A percentile compares a stretch with the other conserved stretches of the same genome.
Conservation (phyloP, 1,140 invertebrate genomes). For the Piezodorus guildinii region DNA sequence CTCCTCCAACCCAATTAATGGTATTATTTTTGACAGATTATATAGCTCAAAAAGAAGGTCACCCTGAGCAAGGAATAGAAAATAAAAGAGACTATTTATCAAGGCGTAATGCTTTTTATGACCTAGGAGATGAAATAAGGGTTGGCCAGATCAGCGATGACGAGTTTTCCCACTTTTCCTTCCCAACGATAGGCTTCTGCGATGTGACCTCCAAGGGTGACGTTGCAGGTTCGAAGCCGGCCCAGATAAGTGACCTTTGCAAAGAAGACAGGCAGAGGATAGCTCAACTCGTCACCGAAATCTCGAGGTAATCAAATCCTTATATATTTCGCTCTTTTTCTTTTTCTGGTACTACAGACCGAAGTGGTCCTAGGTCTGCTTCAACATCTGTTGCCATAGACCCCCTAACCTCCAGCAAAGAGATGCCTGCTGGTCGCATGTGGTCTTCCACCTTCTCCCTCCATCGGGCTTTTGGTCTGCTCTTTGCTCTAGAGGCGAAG, state of each 20-base stretch:
- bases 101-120: neutral
- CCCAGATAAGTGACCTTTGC: neutral
- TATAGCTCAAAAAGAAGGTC: neutral
- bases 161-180: slow-evolving; percentile 3
- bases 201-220: neutral
- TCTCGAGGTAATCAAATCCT: neutral
- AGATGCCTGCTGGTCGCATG: no score
- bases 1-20: no score
- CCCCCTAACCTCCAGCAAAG: no score
- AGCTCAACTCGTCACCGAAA: neutral
- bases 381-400: no score
- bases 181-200: neutral
- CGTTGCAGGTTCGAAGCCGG: neutral
- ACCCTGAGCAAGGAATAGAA: neutral
- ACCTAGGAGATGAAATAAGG: neutral
- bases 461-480: no score
- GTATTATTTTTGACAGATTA: no score
- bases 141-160: neutral
- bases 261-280: slow-evolving; percentile 6
- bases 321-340: no score
- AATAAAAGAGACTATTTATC: neutral
- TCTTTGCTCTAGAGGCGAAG: no score
- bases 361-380: no score
- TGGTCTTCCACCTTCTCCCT: no score
- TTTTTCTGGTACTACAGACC: no score